Base-by-base conservation (phyloP, 2,888 invertebrate species). In the Eucera pruinosa region DNA sequence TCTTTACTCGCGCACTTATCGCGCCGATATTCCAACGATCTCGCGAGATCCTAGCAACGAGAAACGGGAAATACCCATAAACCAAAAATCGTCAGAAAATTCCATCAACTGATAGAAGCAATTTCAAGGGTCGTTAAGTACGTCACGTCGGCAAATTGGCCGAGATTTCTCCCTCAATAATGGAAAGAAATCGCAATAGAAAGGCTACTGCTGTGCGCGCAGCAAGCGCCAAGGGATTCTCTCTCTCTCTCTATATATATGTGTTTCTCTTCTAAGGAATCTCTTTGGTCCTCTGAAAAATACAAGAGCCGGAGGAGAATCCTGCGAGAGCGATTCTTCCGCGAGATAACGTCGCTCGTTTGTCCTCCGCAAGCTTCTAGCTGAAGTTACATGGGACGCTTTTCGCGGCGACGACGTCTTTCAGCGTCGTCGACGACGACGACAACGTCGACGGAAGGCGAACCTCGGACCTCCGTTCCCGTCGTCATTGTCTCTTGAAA, bases 281-380 rank as follows among this genome's bases (percentile, higher is more conserved):
- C 23, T 25, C 27, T n/a, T n/a, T 3, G 25, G 4, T 23, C 15
- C 30, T 25, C 27, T 70, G 80, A 70, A 64, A 80, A 75, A 79
- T 79, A 80, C 62, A 72, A 58, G 39, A 30, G 54, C 30, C 55
- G 27, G 47, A 18, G 61, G 70, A 62, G 45, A 71, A 61, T 47
- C 47, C 55, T 50, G 15, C 57, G n/a, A n/a, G n/a, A n/a, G 43
- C 48, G 73, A 62, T 54, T 50, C 36, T 47, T 23, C 36, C 43
- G 60, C 54, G 62, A 78, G 87, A 87, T 87, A 87, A 84, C 80
- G 86, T 80, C 69, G 71, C 84, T 85, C 87, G 84, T 87, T 87
- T 87, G 84, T 87, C 83, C 83, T 54, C 55, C 50, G 64, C 62
- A 62, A 75, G 61, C 50, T 77, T 70, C 58, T 47, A 48, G 57